Evolutionary conservation across 2,113 vertebrate species (phyloP), one percentile per base, ranked within the genome.

Genomic region (Ochotona curzoniae): DNA sequence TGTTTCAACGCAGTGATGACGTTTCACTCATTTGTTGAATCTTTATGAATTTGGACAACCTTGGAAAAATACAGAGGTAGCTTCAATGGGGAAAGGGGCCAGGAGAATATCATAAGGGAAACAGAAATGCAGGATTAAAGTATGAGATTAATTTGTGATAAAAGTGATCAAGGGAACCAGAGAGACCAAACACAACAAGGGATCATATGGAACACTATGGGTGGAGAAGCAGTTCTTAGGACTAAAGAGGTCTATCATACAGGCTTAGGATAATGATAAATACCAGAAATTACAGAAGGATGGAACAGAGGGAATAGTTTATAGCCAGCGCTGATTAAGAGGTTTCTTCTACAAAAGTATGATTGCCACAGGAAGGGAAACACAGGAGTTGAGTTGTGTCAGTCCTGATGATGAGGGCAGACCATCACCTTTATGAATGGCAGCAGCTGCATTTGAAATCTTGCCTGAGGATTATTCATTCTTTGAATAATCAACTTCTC

Each of bases 11-110:
- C 94, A 66, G 67, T 91, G 73, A 67, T 3, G 73, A 91, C 35
- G 74, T 66, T 76, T 94, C 12, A 73, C 76, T 81, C 73, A 71
- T 87, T 82, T 70, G 76, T 83, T 80, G 79, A 71, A 74, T 84
- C 83, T 63, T 76, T 87, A 79, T 83, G 69, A 54, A 51, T 90
- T 89, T 89, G 87, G 35, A 25, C 12, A 66, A 67, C 0, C 6
- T 84, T 83, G 32, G 78, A 51, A 83, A 92, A 75, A 71, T 51
- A 21, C 10, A 93, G 30, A 6, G 57, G 44, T n/a, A 30, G 38
- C 35, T 94, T 93, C 71, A 67, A 74, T 57, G 67, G 88, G 38
- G 75, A 81, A 44, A 44, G 38, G 38, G 38, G 8, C 44, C 67
- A 30, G 35, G 26, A 73, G 23, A 71, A 73, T 11, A 32, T n/a